Evolutionary conservation across 1,140 invertebrate species (phyloP), one percentile per base, ranked within the genome.

Genomic region (Fopius arisanus): DNA sequence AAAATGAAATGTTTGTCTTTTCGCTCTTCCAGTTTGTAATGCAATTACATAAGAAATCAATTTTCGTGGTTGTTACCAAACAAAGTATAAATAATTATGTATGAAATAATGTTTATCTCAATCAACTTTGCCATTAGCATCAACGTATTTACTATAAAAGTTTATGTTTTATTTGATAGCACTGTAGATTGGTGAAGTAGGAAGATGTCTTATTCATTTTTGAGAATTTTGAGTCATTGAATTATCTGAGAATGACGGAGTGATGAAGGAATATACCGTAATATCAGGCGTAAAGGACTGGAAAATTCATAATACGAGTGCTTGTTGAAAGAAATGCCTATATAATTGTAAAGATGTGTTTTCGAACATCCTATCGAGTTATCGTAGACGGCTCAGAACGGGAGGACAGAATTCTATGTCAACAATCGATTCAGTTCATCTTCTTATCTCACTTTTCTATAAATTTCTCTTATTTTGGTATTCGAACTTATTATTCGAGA

Each of bases 71-170:
- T 66, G 71, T 73, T 73, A 73, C 71, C 71, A 65, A 65, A 51
- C 33, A 59, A 71, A 67, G 29, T 28, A 19, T 51, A 28, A 69
- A 54, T 2, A 51, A 31, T 54, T 67, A 54, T 67, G 62, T 76
- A 68, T 75, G 68, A 43, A 63, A 37, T 37, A 70, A 73, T 33
- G 65, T 31, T 66, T 72, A 67, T 48, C 40, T 73, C 51, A 48
- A 10, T 10, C 3, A 12, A 59, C 70, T 19, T 76, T 73, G 75
- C 75, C 75, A 69, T 73, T 65, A 73, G 75, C 68, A 73, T 66
- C 67, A 73, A 37, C 63, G 66, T 73, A 73, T 73, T 70, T 48
- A 62, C 63, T 66, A 19, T 12, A 10, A 62, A 40, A 21, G 23
- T 54, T 48, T n/a, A 68, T 43, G n/a, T 41, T 51, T 51, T 51